Evolutionary conservation across 2,113 vertebrate genomes (phyloP).

Genomic region (Cranoglanis bouderius): DNA sequence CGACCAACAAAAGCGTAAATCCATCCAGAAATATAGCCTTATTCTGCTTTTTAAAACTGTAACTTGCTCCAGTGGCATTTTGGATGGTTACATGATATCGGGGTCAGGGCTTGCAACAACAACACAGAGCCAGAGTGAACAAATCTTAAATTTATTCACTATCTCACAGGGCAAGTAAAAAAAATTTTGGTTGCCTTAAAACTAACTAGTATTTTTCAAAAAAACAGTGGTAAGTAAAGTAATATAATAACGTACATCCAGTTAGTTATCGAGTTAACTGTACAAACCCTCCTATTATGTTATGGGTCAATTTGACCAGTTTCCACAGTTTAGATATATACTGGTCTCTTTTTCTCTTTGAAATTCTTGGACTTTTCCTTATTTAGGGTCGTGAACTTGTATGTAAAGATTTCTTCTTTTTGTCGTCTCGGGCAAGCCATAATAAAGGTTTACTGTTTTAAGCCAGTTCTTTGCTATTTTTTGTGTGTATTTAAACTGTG

Average conservation of each 20-base stretch:
- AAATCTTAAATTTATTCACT: background rate
- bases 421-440: no score
- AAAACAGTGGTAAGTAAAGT: background rate
- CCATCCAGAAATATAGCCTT: background rate
- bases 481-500: no score
- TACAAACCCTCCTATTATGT: no score
- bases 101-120: background rate
- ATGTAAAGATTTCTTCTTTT: no score
- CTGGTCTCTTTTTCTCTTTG: no score
- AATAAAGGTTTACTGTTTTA: no score
- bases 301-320: no score
- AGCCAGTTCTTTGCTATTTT: no score
- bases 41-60: background rate
- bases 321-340: no score
- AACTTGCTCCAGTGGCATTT: background rate
- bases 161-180: background rate
- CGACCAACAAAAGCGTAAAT: background rate
- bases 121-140: background rate
- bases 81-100: no score
- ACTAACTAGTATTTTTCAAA: background rate
- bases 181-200: background rate
- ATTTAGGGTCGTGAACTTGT: no score
- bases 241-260: background rate
- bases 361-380: no score
- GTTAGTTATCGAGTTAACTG: background rate